Evolutionary conservation across 1,140 invertebrate species (phyloP).

Genomic region (Hycleus cichorii): DNA sequence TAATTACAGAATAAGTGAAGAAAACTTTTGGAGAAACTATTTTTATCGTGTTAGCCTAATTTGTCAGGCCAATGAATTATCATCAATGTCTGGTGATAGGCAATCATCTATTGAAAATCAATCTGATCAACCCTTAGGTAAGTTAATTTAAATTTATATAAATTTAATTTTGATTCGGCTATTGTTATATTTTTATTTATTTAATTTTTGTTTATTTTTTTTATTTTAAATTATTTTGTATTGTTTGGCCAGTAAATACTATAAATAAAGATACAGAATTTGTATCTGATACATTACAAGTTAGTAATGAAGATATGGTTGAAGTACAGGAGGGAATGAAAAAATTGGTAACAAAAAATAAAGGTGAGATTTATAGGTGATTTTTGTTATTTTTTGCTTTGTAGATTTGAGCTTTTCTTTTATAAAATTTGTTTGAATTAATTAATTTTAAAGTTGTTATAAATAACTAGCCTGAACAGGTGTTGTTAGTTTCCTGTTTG

Average conservation of each 20-base stretch:
- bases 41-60: conserved; percentile 98
- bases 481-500: conserved; percentile 43
- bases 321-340: conserved; percentile 63
- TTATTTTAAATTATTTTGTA: conserved; percentile 18
- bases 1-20: conserved; percentile 82
- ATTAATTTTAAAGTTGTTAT: not conserved
- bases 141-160: conserved; percentile 16
- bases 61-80: conserved; percentile 88
- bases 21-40: conserved; percentile 99
- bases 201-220: conserved; percentile 3
- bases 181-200: conserved; percentile 26
- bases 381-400: not conserved
- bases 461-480: not conserved
- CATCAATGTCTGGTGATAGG: conserved; percentile 53
- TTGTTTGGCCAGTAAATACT: conserved; percentile 5
- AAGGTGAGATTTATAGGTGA: conserved; percentile 36
- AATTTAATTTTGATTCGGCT: conserved; percentile 27
- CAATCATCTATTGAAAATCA: conserved; percentile 36
- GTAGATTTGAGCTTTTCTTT: not conserved
- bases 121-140: conserved; percentile 42
- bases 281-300: conserved; percentile 60
- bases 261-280: conserved; percentile 44
- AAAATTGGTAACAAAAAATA: conserved; percentile 44
- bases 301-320: conserved; percentile 53
- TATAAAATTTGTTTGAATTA: not conserved